A percentile compares a stretch with the other conserved stretches of the same genome.
phyloP scores from a whole-genome alignment of 2,113 vertebrate genomes.

The Furnarius figulus region DNA sequence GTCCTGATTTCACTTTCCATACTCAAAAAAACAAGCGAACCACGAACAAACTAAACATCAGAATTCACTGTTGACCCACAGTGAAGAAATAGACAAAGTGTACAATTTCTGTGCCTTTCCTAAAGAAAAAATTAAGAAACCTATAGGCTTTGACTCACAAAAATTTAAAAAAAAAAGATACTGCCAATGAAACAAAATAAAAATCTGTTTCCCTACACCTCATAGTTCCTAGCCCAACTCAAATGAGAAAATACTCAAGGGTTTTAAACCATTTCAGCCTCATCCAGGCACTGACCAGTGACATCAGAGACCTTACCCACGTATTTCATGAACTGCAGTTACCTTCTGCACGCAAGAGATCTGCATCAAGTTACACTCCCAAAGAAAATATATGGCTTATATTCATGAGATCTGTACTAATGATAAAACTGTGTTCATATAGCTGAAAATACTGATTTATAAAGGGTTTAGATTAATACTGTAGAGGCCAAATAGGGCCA shows the following conservation, averaged over 20 bases:
- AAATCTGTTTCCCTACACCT: neutral
- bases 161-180: neutral
- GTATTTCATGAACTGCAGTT: accelerated
- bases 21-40: neutral
- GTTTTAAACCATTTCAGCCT: neutral
- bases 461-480: neutral
- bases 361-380: neutral
- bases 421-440: neutral
- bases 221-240: neutral
- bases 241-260: neutral
- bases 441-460: neutral
- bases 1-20: neutral
- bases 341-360: neutral
- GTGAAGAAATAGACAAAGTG: neutral
- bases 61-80: neutral
- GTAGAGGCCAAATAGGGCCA: neutral
- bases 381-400: neutral
- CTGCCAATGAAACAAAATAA: neutral
- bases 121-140: neutral
- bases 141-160: neutral
- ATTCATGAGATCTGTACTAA: neutral
- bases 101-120: neutral
- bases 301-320: neutral
- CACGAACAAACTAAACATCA: neutral
- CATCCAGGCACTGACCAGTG: neutral